A percentile compares a stretch with the other conserved stretches of the same genome.
phyloP scores from a whole-genome alignment of 2,888 invertebrate species.

The Papilio demoleus region DNA sequence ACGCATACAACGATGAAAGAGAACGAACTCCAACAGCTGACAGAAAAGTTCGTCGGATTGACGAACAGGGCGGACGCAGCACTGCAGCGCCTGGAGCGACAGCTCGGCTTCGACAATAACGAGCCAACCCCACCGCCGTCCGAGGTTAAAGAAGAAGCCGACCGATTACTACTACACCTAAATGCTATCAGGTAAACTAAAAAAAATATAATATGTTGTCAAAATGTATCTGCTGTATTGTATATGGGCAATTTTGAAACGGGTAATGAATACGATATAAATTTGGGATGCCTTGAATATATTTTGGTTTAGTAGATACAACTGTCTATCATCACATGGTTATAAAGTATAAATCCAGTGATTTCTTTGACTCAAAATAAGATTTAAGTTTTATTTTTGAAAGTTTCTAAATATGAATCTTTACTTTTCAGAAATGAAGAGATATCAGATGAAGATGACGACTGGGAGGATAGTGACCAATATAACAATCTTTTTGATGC shows the following conservation, averaged over 20 bases:
- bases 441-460: conserved; percentile 63
- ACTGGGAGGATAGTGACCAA: conserved; percentile 66
- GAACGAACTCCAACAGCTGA: conserved; percentile 71
- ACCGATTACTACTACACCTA: conserved; percentile 65
- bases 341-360: too few relatives aligned
- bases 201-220: background rate
- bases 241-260: too few relatives aligned
- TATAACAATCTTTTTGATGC: conserved; percentile 63
- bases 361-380: too few relatives aligned
- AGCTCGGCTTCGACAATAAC: conserved; percentile 60
- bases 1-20: conserved; percentile 69
- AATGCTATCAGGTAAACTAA: conserved; percentile 64
- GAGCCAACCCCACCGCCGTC: conserved; percentile 57
- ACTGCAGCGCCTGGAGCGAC: conserved; percentile 70
- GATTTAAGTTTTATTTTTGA: too few relatives aligned
- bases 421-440: conserved; percentile 57
- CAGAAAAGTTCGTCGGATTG: conserved; percentile 75
- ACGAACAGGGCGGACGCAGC: conserved; percentile 76
- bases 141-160: conserved; percentile 69
- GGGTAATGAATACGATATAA: too few relatives aligned
- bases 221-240: too few relatives aligned
- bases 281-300: too few relatives aligned
- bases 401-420: too few relatives aligned
- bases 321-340: too few relatives aligned
- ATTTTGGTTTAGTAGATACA: too few relatives aligned